A percentile compares a stretch with the other conserved stretches of the same genome.
Conservation (phyloP, 2,888 invertebrate genomes). For the Drosophila sordidula region DNA sequence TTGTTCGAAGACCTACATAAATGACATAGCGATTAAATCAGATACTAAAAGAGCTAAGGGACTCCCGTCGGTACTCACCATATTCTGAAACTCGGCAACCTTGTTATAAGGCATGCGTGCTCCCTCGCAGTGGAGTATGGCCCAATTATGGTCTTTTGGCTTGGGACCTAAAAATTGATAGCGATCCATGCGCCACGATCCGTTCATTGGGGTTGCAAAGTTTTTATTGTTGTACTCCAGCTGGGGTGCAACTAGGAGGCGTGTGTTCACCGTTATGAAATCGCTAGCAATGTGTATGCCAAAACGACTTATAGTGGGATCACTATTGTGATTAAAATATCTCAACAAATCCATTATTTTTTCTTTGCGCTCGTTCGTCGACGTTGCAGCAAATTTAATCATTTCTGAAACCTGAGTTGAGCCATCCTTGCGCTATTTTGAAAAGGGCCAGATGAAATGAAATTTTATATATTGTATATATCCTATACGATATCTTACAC, state of each 20-base stretch:
- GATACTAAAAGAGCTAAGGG: neutral
- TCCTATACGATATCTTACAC: too few species aligned
- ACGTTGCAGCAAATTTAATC: constrained; percentile 94
- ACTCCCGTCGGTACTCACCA: constrained; percentile 31
- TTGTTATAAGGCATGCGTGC: constrained; percentile 36
- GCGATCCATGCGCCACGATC: constrained; percentile 73
- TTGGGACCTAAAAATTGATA: constrained; percentile 50
- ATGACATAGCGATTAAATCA: neutral
- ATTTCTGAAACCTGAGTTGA: constrained; percentile 93
- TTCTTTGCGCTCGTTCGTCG: constrained; percentile 90
- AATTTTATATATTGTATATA: too few species aligned
- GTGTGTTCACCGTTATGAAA: constrained; percentile 92
- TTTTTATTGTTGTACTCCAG: constrained; percentile 87
- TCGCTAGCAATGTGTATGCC: constrained; percentile 90
- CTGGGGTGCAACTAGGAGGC: constrained; percentile 91
- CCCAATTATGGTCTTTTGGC: constrained; percentile 71
- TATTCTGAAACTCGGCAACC: constrained; percentile 23
- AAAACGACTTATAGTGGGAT: constrained; percentile 90
- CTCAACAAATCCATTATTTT: constrained; percentile 89
- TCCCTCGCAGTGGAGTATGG: constrained; percentile 59
- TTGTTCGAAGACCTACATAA: constrained; percentile 19
- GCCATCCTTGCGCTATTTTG: constrained; percentile 88
- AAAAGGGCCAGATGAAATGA: neutral
- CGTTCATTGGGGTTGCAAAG: constrained; percentile 50
- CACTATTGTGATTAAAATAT: constrained; percentile 74